A percentile compares a stretch with the other conserved stretches of the same genome.
These are phyloP conservation scores for Drosophila seguyi DNA, from an alignment of 1,140 invertebrate species.

Conservation along the genomic window DNA sequence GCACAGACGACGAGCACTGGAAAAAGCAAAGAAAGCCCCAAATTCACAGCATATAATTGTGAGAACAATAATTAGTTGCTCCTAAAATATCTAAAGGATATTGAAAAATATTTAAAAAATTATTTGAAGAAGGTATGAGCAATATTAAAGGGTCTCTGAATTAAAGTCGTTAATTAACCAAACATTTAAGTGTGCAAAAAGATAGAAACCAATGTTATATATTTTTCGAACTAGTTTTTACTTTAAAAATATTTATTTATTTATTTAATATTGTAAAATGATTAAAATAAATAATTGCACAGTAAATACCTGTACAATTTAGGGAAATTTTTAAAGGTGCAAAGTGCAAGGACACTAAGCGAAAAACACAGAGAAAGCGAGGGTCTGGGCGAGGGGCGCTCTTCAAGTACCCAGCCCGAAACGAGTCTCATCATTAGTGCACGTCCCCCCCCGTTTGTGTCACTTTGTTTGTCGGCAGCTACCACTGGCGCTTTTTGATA, in stretches of 20 bases:
- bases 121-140: accelerated
- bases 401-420: slow-evolving; percentile 42
- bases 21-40: slow-evolving; percentile 6
- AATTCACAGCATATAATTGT: neutral
- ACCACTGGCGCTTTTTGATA: slow-evolving; percentile 49
- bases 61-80: no score
- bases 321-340: slow-evolving; percentile 11
- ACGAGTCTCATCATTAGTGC: slow-evolving; percentile 70
- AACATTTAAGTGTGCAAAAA: no score
- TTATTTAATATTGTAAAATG: neutral
- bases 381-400: slow-evolving; percentile 22
- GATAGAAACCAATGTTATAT: neutral
- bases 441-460: slow-evolving; percentile 36
- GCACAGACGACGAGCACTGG: slow-evolving; percentile 26
- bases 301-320: neutral
- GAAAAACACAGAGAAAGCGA: slow-evolving; percentile 2
- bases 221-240: no score
- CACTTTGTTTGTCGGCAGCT: slow-evolving; percentile 60
- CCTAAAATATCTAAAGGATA: neutral
- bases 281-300: neutral
- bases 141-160: neutral
- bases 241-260: neutral
- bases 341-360: slow-evolving; percentile 41
- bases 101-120: no score
- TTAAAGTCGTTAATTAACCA: no score